Evolutionary conservation across 2,797 vertebrate genomes (phyloP).

Genomic region (Acanthopagrus latus): DNA sequence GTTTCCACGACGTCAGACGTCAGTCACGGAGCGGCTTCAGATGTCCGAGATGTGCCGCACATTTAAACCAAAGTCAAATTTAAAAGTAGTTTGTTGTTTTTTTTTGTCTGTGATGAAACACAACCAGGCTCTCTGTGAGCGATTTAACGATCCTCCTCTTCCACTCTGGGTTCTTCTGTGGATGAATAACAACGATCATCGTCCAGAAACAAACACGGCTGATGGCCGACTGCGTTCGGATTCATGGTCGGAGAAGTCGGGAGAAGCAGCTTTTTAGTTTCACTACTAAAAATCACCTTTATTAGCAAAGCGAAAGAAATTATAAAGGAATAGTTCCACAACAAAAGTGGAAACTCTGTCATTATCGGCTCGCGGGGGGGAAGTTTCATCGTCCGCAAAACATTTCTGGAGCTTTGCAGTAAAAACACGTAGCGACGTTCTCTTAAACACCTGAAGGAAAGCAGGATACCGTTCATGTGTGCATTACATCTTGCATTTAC

Average conservation of each 20-base stretch:
- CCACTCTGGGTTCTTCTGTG: conserved; percentile 14
- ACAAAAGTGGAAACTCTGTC: too few species aligned
- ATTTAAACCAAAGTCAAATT: conserved; percentile 53
- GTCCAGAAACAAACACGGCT: conserved; percentile 49
- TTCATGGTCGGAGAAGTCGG: conserved; percentile 5
- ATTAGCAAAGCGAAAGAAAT: conserved; percentile 38
- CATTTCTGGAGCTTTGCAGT: too few species aligned
- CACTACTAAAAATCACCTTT: conserved; percentile 44
- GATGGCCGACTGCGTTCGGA: conserved; percentile 22
- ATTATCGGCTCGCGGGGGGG: too few species aligned
- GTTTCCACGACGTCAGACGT: conserved; percentile 64
- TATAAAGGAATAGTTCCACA: neutral
- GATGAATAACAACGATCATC: conserved; percentile 48
- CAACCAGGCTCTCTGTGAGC: conserved; percentile 39
- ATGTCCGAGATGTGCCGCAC: conserved; percentile 41
- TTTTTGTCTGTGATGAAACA: conserved; percentile 42
- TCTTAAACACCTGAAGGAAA: too few species aligned
- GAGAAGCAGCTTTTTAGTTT: conserved; percentile 42
- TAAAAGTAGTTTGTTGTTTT: too few species aligned
- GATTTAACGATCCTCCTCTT: conserved; percentile 37
- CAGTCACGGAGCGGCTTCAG: conserved; percentile 44
- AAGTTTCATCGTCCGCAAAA: too few species aligned
- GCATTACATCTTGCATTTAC: too few species aligned
- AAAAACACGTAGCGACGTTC: too few species aligned
- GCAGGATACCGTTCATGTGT: too few species aligned